A percentile compares a stretch with the other conserved stretches of the same genome.
Conservation (phyloP, 30 jellyfish, hydroid and myxozoan species). For the Catostylus mosaicus region DNA sequence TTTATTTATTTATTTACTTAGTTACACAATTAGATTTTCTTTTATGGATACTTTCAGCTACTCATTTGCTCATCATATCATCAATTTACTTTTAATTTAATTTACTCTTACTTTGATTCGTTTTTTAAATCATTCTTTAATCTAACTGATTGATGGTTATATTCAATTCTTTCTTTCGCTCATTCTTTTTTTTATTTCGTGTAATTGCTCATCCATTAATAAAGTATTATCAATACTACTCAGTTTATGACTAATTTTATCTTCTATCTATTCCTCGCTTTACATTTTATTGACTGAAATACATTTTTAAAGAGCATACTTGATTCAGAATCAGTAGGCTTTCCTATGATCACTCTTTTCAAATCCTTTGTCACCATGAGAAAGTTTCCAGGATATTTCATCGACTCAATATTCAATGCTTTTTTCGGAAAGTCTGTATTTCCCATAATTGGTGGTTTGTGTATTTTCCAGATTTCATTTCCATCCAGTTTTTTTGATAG, state of each 20-base stretch:
- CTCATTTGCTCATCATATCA: background rate
- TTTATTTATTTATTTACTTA: too few relatives aligned
- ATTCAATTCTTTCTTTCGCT: background rate
- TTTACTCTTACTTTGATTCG: too few relatives aligned
- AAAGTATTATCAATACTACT: too few relatives aligned
- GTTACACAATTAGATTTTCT: background rate
- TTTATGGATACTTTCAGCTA: background rate
- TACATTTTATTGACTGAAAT: background rate
- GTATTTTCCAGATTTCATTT: conserved; percentile 26
- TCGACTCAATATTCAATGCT: conserved; percentile 46
- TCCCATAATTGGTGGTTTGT: conserved; percentile 47
- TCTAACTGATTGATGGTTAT: too few relatives aligned
- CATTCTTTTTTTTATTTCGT: background rate
- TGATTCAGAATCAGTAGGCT: conserved; percentile 51
- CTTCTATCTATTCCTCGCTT: too few relatives aligned
- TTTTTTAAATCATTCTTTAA: too few relatives aligned
- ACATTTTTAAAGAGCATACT: background rate
- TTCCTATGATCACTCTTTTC: conserved; percentile 3
- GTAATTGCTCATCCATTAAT: too few relatives aligned
- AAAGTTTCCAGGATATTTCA: conserved; percentile 56
- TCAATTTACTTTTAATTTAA: background rate
- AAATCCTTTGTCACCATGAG: conserved; percentile 39
- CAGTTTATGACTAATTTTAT: too few relatives aligned
- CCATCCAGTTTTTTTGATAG: conserved; percentile 9
- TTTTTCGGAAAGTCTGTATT: conserved; percentile 25